Evolutionary conservation across 2,113 vertebrate genomes (phyloP), one percentile per base, ranked within the genome.

Genomic region (Myotis brandtii): DNA sequence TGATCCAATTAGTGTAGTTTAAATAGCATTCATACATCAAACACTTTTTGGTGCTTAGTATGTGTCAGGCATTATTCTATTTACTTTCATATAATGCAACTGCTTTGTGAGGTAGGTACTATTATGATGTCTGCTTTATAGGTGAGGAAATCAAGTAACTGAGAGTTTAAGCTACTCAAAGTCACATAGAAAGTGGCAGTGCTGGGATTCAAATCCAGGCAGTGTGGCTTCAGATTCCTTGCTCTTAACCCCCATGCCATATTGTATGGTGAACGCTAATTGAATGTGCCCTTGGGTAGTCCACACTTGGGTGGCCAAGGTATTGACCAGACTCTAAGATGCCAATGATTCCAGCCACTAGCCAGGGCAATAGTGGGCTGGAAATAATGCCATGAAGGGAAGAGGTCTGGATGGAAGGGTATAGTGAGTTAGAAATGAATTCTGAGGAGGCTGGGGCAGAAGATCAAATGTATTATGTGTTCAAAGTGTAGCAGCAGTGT

Each of bases 1-100:
- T 92, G 89, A 91, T 66, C 23, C 79, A 95, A n/a, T 88, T 52
- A 69, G 64, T 62, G 18, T 43, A 94, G 84, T 79, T 83, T 30
- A 94, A 25, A 50, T 20, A 54, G 20, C 75, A 79, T 8, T 86
- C 90, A 67, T 11, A 79, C n/a, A 90, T 72, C 32, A 90, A 40
- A 83, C 4, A 69, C 30, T 62, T 92, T 94, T 73, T 91, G 66
- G 69, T 91, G 56, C n/a, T 92, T 56, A 43, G 21, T 50, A n/a
- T 50, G 13, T 86, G 20, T 17, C 52, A 76, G 50, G 14, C 4
- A 30, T 75, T 86, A 67, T 75, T 72, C 32, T 91, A 34, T 52
- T 32, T 67, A 32, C 27, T 69, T 37, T 95, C 64, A 84, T 83
- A 46, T 62, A 75, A 91, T 84, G 27, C 32, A 85, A 62, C 30